phyloP scores from a whole-genome alignment of 64 coral and sea anemone genomes.

The Porites australiensis region DNA sequence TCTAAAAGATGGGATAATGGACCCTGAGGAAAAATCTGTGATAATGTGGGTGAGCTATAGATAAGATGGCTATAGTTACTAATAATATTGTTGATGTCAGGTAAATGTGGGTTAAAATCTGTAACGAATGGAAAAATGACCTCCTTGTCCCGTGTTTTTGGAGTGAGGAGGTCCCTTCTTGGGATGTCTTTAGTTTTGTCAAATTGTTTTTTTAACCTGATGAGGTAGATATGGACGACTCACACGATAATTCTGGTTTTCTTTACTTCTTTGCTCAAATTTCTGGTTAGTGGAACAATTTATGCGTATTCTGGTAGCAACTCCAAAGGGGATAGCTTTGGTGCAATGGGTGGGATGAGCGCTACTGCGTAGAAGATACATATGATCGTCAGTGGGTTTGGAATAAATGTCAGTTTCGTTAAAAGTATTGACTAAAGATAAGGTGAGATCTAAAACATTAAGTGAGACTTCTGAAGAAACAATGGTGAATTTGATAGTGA shows the following conservation, averaged over 20 bases:
- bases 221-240: neutral
- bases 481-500: conserved; percentile 21
- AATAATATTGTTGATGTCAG: too few species aligned
- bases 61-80: conserved; percentile 1
- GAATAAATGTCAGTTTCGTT: conserved; percentile 39
- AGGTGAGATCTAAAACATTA: conserved; percentile 35
- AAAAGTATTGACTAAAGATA: conserved; percentile 1
- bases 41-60: neutral
- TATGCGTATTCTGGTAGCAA: conserved; percentile 36
- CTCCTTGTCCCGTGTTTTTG: neutral
- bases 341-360: conserved; percentile 11
- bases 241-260: neutral
- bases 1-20: too few species aligned
- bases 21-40: too few species aligned
- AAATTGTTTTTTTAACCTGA: neutral
- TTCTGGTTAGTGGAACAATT: conserved; percentile 48
- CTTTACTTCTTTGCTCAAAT: neutral
- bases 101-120: neutral
- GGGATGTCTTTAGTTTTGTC: neutral
- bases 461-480: neutral
- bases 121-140: neutral
- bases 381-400: conserved; percentile 36
- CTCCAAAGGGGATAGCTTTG: conserved; percentile 51
- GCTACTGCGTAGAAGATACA: conserved; percentile 23
- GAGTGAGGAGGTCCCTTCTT: neutral